Percentiles rank a stretch among this genome's conserved stretches.
Conservation (phyloP, 2,113 vertebrate genomes). For the Phyllostomus hastatus region DNA sequence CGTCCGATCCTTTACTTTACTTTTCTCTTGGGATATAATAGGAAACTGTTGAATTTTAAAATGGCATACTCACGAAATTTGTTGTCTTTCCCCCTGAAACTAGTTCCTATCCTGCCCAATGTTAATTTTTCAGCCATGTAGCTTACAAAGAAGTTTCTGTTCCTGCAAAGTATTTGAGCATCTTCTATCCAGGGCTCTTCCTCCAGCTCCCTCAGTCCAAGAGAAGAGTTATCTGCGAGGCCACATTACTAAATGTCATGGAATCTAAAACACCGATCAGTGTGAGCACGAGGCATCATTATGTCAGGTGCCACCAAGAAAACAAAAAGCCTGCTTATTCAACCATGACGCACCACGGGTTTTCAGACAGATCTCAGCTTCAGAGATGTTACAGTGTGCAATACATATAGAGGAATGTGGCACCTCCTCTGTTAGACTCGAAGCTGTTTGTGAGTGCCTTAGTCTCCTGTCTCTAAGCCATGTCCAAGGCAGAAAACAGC, state of each 20-base stretch:
- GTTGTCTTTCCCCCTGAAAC: not conserved
- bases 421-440: not conserved
- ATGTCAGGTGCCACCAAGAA: not conserved
- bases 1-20: not conserved
- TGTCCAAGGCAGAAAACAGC: not conserved
- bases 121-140: not conserved
- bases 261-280: not conserved
- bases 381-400: not conserved
- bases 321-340: not conserved
- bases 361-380: not conserved
- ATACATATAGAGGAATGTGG: not conserved
- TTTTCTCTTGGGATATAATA: not conserved
- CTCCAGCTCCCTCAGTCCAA: not conserved
- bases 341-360: not conserved
- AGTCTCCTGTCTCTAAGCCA: not conserved
- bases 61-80: not conserved
- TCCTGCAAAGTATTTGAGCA: not conserved
- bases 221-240: not conserved
- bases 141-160: not conserved
- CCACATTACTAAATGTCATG: not conserved
- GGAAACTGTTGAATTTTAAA: not conserved
- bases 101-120: not conserved
- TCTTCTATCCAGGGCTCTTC: not conserved
- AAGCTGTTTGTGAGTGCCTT: not conserved
- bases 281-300: not conserved